Base-by-base conservation (phyloP, 1,140 invertebrate genomes). In the Littorina saxatilis region DNA sequence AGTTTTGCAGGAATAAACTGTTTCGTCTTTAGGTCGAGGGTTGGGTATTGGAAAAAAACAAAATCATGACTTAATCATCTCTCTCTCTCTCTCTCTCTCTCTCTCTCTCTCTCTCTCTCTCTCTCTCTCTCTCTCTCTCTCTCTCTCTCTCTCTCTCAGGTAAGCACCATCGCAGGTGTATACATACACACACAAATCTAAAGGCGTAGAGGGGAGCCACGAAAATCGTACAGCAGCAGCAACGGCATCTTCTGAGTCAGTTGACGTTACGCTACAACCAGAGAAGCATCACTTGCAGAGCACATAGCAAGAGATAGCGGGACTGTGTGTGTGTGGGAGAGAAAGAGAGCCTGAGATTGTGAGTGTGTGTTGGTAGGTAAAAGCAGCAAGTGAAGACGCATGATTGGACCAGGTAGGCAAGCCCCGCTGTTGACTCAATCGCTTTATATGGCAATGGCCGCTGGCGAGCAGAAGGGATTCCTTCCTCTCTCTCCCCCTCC, bases 371-470 rank as follows among this genome's bases (percentile, higher is more conserved):
- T 35, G 20, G 32, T 11, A 39, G 0, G 37, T 11, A 40, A 17
- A 32, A 4, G 20, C n/a, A 17, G 32, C 20, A 73, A 32, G 37
- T n/a, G 5, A n/a, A 39, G 39, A 32, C 37, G 23, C 2, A 35
- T 20, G 39, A 47, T 52, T 35, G 43, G 27, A 39, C 23, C 43
- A 50, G 73, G 70, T 35, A 52, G 40, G 37, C 39, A 27, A 37
- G 72, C 37, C 39, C 37, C 47, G 73, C 37, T 68, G 73, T 27
- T 55, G 73, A 50, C 40, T 47, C 73, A 50, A 75, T 75, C 73
- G 73, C 73, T 75, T 75, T 75, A 75, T 75, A 75, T 52, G 73
- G 73, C 73, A 75, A 75, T 75, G 73, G 23, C 70, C 23, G 35
- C 70, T 73, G 70, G 29, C 37, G 39, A 37, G 40, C 37, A 2